These are phyloP conservation scores for Netelia melanura DNA, from an alignment of 2,888 invertebrate genomes.

Conservation along the genomic window DNA sequence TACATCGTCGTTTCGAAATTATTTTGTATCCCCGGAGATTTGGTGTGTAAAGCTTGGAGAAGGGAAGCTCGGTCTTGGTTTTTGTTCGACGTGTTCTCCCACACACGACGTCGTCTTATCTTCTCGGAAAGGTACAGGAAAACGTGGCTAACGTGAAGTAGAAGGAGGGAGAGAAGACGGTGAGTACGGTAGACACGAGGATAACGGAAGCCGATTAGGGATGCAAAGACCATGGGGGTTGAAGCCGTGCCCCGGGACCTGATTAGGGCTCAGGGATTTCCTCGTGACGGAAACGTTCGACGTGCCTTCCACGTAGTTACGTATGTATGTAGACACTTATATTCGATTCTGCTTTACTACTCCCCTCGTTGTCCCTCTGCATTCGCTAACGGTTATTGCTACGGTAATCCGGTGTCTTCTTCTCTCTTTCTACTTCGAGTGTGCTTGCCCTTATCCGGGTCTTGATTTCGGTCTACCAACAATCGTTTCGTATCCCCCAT, in stretches of 20 bases:
- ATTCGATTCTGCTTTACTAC: neutral
- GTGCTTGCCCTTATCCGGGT: too few species aligned
- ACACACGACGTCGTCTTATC: slow-evolving; percentile 40
- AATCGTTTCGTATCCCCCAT: neutral
- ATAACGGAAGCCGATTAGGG: slow-evolving; percentile 59
- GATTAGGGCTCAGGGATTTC: slow-evolving; percentile 54
- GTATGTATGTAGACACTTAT: neutral
- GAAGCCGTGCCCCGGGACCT: slow-evolving; percentile 51
- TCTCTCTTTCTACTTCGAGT: neutral
- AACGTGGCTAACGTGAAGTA: neutral
- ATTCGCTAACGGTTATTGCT: slow-evolving; percentile 39
- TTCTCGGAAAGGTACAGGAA: slow-evolving; percentile 9
- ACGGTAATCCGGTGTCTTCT: slow-evolving; percentile 1
- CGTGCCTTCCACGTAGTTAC: slow-evolving; percentile 29
- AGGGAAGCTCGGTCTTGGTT: neutral
- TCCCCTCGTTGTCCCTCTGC: neutral
- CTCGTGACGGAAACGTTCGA: slow-evolving; percentile 47
- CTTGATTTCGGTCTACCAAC: too few species aligned
- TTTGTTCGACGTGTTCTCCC: neutral
- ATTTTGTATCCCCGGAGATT: neutral
- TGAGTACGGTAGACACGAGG: slow-evolving; percentile 9
- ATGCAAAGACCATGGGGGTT: slow-evolving; percentile 54
- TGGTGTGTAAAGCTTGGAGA: neutral
- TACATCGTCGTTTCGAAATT: neutral
- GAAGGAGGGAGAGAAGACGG: neutral